Base-by-base conservation (phyloP, 2,113 vertebrate species). In the Zootoca vivipara region DNA sequence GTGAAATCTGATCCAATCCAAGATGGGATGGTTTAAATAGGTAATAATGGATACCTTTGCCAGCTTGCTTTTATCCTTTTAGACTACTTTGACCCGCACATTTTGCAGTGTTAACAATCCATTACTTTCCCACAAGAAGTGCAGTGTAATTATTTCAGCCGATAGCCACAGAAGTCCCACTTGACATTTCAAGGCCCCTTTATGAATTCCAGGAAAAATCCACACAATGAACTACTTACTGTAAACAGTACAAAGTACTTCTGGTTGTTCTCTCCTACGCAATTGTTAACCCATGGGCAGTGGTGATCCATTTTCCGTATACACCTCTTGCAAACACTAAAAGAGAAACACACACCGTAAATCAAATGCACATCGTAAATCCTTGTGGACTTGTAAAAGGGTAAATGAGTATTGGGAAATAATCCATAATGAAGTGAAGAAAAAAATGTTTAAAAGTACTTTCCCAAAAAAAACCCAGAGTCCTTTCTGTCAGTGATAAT, bases 301-400 rank as follows among this genome's bases (percentile, higher is more conserved):
- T 99, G 99, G 95, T 99, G 99, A 95, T 99, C 99, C 99, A 99
- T 99, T 97, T 99, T 99, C 87, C 97, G 98, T 94, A 99, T 99
- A 96, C 99, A 99, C 93, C 99, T 98, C 94, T 99, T 99, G 92
- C 99, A 99, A 86, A 99, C 98, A 93, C 99, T 99, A 96, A 75
- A 86, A 93, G 65, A 91, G 88, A 70, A 94, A 87, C 1, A 82
- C 1, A 82, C 28, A 69, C 18, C 62, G 79, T 42, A 62, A 89
- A 28, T 73, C 56, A 12, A 67, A 15, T 52, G 46, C 46, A 52
- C 46, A 52, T 2, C 9, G 46, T 10, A 52, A 52, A 52, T 52
- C 46, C 46, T 52, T 52, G 46, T 52, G 46, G 46, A 52, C 46
- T 52, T 52, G 46, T 52, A 52, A 52, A 52, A 52, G 46, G 46